Evolutionary conservation across 2,888 invertebrate genomes (phyloP).

Genomic region (Trichopria drosophilae): DNA sequence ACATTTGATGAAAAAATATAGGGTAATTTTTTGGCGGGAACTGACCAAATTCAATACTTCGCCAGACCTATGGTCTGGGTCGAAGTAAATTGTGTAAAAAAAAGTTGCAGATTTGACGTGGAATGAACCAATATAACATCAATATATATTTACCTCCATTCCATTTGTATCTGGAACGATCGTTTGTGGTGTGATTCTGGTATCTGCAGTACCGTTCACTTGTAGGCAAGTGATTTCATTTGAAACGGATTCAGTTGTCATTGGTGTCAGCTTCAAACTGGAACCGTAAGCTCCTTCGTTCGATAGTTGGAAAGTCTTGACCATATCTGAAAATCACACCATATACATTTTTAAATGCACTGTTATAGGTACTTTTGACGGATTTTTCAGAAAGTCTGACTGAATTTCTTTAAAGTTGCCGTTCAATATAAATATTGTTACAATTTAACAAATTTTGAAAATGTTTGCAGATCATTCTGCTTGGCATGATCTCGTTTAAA

Average conservation of each 20-base stretch:
- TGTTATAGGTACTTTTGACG: neutral
- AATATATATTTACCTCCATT: constrained; percentile 64
- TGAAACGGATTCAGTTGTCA: constrained; percentile 73
- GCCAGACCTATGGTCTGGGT: too few species aligned
- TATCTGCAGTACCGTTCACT: constrained; percentile 73
- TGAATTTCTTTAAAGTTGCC: neutral
- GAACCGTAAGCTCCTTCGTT: constrained; percentile 68
- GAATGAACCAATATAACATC: too few species aligned
- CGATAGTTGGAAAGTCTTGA: constrained; percentile 84
- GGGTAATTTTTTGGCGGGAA: too few species aligned
- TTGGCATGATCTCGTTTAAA: too few species aligned
- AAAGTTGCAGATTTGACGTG: constrained; percentile 6
- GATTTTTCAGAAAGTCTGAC: neutral
- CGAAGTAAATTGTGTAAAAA: constrained; percentile 13
- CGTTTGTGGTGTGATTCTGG: constrained; percentile 69
- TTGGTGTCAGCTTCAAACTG: constrained; percentile 80
- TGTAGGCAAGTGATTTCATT: constrained; percentile 81
- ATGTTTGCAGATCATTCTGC: too few species aligned
- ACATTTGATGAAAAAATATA: too few species aligned
- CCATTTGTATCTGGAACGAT: constrained; percentile 80
- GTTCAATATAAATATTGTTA: neutral
- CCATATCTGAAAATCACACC: constrained; percentile 74
- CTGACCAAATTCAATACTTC: too few species aligned
- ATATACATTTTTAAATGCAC: neutral
- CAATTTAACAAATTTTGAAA: neutral